A percentile compares a stretch with the other conserved stretches of the same genome.
phyloP scores from a whole-genome alignment of 2,888 invertebrate genomes.

The Apeira syringaria region DNA sequence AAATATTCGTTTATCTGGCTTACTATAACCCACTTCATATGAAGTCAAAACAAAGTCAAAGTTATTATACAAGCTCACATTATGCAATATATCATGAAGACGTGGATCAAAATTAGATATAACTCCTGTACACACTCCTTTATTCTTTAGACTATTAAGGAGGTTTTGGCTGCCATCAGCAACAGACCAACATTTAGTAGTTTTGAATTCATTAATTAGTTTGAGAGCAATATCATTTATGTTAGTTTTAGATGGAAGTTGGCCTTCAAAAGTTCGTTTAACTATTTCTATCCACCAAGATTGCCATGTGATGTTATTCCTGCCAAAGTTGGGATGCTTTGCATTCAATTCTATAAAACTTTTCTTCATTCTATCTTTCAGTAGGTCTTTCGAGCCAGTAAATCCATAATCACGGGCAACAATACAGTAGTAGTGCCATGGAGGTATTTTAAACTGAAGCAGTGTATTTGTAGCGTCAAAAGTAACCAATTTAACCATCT shows the following conservation, averaged over 20 bases:
- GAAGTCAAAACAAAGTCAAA: slow-evolving; percentile 93
- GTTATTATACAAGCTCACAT: slow-evolving; percentile 86
- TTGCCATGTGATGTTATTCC: slow-evolving; percentile 87
- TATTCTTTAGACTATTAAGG: slow-evolving; percentile 82
- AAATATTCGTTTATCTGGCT: slow-evolving; percentile 91
- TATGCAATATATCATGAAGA: slow-evolving; percentile 86
- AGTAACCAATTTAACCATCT: slow-evolving; percentile 87
- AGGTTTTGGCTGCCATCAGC: slow-evolving; percentile 86
- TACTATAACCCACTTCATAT: slow-evolving; percentile 88
- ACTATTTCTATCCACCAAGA: slow-evolving; percentile 93
- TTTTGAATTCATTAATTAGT: slow-evolving; percentile 88
- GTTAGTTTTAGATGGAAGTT: slow-evolving; percentile 53
- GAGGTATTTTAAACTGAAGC: slow-evolving; percentile 86
- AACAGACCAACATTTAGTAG: slow-evolving; percentile 88
- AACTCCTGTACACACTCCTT: slow-evolving; percentile 85
- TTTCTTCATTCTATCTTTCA: slow-evolving; percentile 85
- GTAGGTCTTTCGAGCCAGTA: slow-evolving; percentile 73
- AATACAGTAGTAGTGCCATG: slow-evolving; percentile 89
- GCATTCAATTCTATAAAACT: slow-evolving; percentile 86
- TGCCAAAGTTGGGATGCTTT: slow-evolving; percentile 92
- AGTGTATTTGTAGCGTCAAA: slow-evolving; percentile 96
- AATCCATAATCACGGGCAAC: slow-evolving; percentile 89
- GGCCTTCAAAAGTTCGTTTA: slow-evolving; percentile 84
- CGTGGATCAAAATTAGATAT: slow-evolving; percentile 96
- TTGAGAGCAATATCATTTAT: slow-evolving; percentile 75